Evolutionary conservation across 1,140 invertebrate genomes (phyloP), one percentile per base, ranked within the genome.

Genomic region (Branchinecta lynchi): DNA sequence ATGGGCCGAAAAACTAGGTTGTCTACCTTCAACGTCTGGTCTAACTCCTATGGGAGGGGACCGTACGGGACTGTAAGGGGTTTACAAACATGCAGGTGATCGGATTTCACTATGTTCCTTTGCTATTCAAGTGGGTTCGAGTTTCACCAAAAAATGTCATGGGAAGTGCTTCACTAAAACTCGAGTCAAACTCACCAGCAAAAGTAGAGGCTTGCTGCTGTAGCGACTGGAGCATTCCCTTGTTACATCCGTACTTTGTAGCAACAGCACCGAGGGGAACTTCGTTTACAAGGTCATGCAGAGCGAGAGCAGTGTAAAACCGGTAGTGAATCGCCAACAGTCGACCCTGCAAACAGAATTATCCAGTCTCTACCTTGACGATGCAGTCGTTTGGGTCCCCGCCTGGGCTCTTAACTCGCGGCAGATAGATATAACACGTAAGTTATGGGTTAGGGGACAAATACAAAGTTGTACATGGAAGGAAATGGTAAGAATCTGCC

Each of bases 191-290:
- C 76, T 79, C 83, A 86, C 93, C 94, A 68, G 96, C 92, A 86
- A 97, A 97, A 43, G 93, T 95, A 44, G 94, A 86, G n/a, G 94
- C 87, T 67, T 89, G 87, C 77, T 97, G 93, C 79, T 98, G 96
- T 43, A 98, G 81, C 72, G 89, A 87, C 81, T 98, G 96, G 12
- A 86, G 74, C 70, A 92, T 86, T 69, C 95, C 96, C 72, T 92
- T 85, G 71, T 87, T 86, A 77, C 90, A 92, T 67, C 85, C 85
- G 78, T 88, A 99, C 76, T 93, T 96, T 43, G 77, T 76, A 65
- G 88, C 86, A 0, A 98, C 93, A 32, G 82, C 78, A 66, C 81
- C 82, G 21, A 98, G 78, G 12, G 92, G 86, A 8, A 89, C 82
- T 83, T 99, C 96, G 76, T 91, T 90, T 0, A 98, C 88, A 68